A percentile compares a stretch with the other conserved stretches of the same genome.
phyloP scores from a whole-genome alignment of 2,888 invertebrate species.

The Microplitis deprimator region DNA sequence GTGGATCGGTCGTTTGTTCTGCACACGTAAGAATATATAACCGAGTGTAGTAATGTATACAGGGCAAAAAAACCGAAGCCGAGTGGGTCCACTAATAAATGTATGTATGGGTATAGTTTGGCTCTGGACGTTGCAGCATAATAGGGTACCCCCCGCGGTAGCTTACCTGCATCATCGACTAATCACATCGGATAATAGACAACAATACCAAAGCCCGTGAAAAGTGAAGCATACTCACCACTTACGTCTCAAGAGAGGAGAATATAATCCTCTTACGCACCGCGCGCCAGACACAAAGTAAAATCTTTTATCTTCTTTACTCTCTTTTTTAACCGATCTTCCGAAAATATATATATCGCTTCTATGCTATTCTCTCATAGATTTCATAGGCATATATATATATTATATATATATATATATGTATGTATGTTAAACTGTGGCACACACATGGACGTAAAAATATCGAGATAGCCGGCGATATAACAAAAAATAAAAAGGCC shows the following conservation, averaged over 20 bases:
- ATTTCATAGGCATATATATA: neutral
- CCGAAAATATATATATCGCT: constrained; percentile 41
- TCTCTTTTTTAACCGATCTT: constrained; percentile 44
- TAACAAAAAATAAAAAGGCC: constrained; percentile 20
- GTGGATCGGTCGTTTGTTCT: constrained; percentile 19
- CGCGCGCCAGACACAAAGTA: constrained; percentile 68
- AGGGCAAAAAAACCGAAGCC: constrained; percentile 52
- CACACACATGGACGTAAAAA: constrained; percentile 30
- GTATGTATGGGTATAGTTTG: constrained; percentile 33
- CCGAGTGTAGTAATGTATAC: constrained; percentile 5
- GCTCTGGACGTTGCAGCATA: constrained; percentile 51
- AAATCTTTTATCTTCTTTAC: constrained; percentile 56
- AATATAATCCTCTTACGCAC: constrained; percentile 70
- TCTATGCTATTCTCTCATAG: constrained; percentile 19
- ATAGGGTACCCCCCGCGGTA: constrained; percentile 69
- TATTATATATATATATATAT: neutral
- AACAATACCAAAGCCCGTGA: constrained; percentile 67
- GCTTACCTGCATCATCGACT: constrained; percentile 72
- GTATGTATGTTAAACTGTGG: neutral
- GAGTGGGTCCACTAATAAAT: constrained; percentile 49
- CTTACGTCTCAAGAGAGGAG: constrained; percentile 58
- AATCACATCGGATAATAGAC: constrained; percentile 70
- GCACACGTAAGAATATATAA: constrained; percentile 13
- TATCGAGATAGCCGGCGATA: constrained; percentile 35
- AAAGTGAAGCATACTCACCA: constrained; percentile 68